Conservation (phyloP, 2,797 vertebrate genomes). For the Rhynchotus rufescens region DNA sequence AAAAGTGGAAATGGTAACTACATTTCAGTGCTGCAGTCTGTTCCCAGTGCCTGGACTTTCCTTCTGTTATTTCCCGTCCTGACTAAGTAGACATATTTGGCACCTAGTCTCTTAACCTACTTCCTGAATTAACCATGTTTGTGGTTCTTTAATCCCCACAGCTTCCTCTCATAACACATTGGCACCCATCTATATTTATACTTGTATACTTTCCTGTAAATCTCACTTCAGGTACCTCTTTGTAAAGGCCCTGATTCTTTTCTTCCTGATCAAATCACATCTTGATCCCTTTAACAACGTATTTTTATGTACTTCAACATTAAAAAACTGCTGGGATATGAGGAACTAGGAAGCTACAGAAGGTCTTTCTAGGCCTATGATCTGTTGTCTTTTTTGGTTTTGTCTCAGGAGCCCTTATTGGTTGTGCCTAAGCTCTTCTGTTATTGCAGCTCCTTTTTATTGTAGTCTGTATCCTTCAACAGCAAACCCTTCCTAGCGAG, state of each 20-base stretch:
- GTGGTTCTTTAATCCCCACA: not conserved
- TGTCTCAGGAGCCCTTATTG: slow-evolving; percentile 17
- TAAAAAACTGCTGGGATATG: not conserved
- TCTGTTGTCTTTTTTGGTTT: not conserved
- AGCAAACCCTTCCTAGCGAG: not conserved
- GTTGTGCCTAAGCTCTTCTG: not conserved
- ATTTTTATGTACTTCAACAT: not conserved
- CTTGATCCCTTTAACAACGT: not conserved
- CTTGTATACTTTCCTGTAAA: not conserved
- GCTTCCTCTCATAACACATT: not conserved
- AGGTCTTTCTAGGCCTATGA: not conserved
- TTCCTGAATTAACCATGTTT: not conserved
- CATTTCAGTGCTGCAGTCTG: slow-evolving; percentile 5
- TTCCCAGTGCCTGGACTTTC: not conserved
- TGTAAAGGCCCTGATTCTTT: not conserved
- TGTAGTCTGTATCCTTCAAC: not conserved
- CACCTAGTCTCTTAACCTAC: not conserved
- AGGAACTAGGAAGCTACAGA: not conserved
- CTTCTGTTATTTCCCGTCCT: not conserved
- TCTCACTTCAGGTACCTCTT: not conserved
- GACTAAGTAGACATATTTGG: slow-evolving; percentile 13
- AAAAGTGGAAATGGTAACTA: slow-evolving; percentile 97
- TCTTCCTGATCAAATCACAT: not conserved
- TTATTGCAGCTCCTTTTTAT: not conserved
- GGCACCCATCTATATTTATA: not conserved